Base-by-base conservation (phyloP, 2,797 vertebrate genomes). In the Arvicola amphibius region DNA sequence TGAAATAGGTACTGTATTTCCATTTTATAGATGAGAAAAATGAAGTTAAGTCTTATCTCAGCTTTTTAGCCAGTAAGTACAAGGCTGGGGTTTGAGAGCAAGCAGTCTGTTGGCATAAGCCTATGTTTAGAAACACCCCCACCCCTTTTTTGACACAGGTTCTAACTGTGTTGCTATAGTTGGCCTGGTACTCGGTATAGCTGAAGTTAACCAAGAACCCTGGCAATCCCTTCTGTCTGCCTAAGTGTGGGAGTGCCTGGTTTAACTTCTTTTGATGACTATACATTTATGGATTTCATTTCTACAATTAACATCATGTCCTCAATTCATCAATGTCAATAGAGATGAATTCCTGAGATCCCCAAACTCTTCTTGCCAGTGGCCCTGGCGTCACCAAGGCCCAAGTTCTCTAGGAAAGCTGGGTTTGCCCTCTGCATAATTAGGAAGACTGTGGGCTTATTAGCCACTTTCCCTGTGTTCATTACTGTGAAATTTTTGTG, bases 391-490 rank as follows among this genome's bases (percentile, higher is more conserved):
- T 69, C 43, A 46, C 40, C 10, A 67, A 71, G 43, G 0, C 69
- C 78, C 81, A 56, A 21, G 32, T 25, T 95, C 40, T 73, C 37
- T 25, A 27, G 65, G 65, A 83, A 88, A 85, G 9, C 69, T 16
- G 77, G 61, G 34, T 95, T 91, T 73, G 69, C 11, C 9, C 53
- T 95, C 46, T 94, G 59, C 93, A 2, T 56, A 65, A 40, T 86
- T 69, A 76, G 29, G 34, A 77, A 91, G 1, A 78, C 29, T 4
- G 0, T 79, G 19, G 56, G 12, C 98, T 97, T 51, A 91, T 84
- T 90, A 69, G 61, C 94, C 51, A 86, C 19, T 81, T 74, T 84
- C 83, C 61, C 27, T 93, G 5, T 93, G 96, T 80, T 96, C 19
- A 9, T 84, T 80, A 83, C 19, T 93, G 11, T 73, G 27, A 86